Percentiles rank a stretch among this genome's conserved stretches.
phyloP scores from a whole-genome alignment of 2,797 vertebrate genomes.

The Picus viridis region DNA sequence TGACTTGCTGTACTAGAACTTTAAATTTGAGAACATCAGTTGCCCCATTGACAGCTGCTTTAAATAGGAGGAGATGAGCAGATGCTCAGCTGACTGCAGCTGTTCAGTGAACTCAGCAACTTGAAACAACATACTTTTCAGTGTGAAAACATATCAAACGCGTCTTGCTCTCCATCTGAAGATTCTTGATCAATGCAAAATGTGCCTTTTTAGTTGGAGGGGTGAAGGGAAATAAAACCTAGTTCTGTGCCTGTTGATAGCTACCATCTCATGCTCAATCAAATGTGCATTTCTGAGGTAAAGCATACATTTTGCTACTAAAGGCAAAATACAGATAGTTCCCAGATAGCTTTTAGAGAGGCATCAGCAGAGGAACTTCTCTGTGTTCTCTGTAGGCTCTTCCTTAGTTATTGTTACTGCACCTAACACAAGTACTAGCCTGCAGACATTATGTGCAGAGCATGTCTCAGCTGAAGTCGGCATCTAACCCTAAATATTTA shows the following conservation, averaged over 20 bases:
- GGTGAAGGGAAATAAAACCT: neutral
- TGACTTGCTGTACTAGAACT: neutral
- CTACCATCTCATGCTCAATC: neutral
- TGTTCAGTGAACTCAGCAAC: neutral
- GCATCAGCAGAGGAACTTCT: neutral
- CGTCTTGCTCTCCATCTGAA: fast-evolving
- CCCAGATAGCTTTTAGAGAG: neutral
- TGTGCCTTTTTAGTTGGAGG: neutral
- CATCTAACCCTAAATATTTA: neutral
- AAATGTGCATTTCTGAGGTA: neutral
- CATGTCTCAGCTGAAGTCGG: neutral
- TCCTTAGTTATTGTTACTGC: neutral
- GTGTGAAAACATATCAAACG: neutral
- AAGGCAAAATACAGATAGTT: neutral
- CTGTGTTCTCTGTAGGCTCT: neutral
- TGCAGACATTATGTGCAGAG: neutral
- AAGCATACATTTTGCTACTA: neutral
- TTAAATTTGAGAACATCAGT: neutral
- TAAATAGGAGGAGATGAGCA: neutral
- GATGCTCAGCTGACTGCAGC: neutral
- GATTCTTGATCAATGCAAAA: neutral
- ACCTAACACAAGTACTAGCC: neutral
- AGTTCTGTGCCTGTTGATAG: neutral
- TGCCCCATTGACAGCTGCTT: neutral
- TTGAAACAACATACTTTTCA: neutral